A percentile compares a stretch with the other conserved stretches of the same genome.
These are phyloP conservation scores for Zaprionus camerounensis DNA, from an alignment of 1,140 invertebrate genomes.

Conservation along the genomic window DNA sequence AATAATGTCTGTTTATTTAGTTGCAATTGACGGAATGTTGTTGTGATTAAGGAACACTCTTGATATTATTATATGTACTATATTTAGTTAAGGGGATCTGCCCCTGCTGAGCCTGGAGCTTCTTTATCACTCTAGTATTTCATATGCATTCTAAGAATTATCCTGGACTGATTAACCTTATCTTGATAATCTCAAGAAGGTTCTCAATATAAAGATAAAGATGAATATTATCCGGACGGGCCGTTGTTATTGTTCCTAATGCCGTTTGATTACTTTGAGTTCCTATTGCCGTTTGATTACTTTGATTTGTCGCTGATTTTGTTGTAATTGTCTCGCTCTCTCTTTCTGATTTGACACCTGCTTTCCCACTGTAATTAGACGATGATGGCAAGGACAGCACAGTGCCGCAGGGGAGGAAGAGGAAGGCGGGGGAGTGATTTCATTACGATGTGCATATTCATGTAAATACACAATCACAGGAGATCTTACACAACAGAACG, in stretches of 20 bases:
- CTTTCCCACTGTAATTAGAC: constrained; percentile 54
- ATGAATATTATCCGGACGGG: constrained; percentile 2
- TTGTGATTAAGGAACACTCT: too few relatives aligned
- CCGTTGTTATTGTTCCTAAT: neutral
- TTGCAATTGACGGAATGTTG: neutral
- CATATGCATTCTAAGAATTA: too few relatives aligned
- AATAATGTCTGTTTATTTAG: neutral
- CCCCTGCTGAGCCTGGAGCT: too few relatives aligned
- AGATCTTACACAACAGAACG: neutral
- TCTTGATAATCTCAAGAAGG: too few relatives aligned
- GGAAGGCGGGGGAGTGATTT: neutral
- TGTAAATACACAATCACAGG: constrained; percentile 14
- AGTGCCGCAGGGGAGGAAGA: neutral
- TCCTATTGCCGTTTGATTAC: constrained; percentile 13
- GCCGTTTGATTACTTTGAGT: constrained; percentile 17
- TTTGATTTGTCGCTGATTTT: constrained; percentile 17
- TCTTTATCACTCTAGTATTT: too few relatives aligned
- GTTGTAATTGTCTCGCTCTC: constrained; percentile 40
- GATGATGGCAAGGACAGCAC: constrained; percentile 41
- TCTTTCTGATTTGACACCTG: constrained; percentile 53
- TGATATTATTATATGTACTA: too few relatives aligned
- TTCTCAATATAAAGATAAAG: too few relatives aligned
- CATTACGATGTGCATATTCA: constrained; percentile 25
- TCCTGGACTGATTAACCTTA: too few relatives aligned
- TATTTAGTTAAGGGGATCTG: too few relatives aligned